Evolutionary conservation across 2,888 invertebrate species (phyloP), one percentile per base, ranked within the genome.

Genomic region (Agonopterix alstromeriana): DNA sequence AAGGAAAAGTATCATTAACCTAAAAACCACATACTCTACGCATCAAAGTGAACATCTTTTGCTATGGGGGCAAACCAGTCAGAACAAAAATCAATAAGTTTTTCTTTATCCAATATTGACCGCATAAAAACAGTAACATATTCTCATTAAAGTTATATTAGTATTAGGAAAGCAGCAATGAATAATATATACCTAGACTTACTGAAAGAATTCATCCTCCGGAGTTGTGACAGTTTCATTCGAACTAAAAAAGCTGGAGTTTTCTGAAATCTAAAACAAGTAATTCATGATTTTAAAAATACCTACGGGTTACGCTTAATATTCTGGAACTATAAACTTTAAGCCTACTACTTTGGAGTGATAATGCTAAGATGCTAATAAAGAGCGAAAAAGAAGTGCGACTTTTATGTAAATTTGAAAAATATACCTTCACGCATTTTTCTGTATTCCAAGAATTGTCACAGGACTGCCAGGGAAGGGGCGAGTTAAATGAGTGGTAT

Each of bases 191-290:
- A 42, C 42, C 8, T 42, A 10, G 10, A 82, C 91, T 92, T 88
- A 95, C 95, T 94, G 93, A 71, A 94, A 96, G 77, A 95, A 96
- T 76, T 95, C 95, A 70, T 95, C 95, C 8, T 95, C 93, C 0
- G 95, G 93, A 1, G 95, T 94, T 57, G 90, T 89, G 35, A 89
- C 72, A 40, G 80, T 70, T 36, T 70, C 73, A 56, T 83, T 83
- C 35, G 70, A 72, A 41, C 61, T 55, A 47, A 75, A 67, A 43
- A 70, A 67, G 50, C 70, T 82, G 10, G 73, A 62, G 58, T 82
- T 82, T 48, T 75, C 76, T 52, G 81, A 73, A 49, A 89, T 66
- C 90, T 91, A 70, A 36, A 27, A 27, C 5, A 27, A 27, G 5
- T 27, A 27, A 17, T 2, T 2, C 2, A 17, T 3, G 27, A 14